Conservation (phyloP, 2,113 vertebrate genomes). For the Erpornis zantholeuca region DNA sequence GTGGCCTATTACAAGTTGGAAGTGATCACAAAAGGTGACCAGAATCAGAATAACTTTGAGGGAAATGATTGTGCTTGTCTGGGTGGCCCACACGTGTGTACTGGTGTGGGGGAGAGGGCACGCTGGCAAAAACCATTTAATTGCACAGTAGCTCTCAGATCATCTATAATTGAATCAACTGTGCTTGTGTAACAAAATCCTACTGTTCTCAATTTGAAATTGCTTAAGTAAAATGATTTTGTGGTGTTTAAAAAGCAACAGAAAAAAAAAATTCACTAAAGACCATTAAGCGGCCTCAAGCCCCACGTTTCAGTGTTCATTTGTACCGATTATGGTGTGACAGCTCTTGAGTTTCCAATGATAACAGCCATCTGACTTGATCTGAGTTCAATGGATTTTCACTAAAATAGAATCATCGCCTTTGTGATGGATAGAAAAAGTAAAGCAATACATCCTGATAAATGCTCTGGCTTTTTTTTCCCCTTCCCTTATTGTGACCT, state of each 20-base stretch:
- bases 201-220: neutral
- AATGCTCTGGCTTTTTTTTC: constrained; percentile 68
- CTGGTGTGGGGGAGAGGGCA: neutral
- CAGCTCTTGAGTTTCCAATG: constrained; percentile 82
- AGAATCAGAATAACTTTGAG: neutral
- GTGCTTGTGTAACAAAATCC: constrained; percentile 10
- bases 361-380: constrained; percentile 87
- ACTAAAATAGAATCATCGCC: constrained; percentile 85
- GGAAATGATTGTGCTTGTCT: neutral
- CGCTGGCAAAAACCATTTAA: neutral
- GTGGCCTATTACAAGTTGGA: neutral
- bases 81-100: neutral
- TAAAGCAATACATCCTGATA: constrained; percentile 88
- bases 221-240: constrained; percentile 22
- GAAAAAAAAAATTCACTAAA: constrained; percentile 58
- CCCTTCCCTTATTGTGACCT: constrained; percentile 80
- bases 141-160: neutral
- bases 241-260: constrained; percentile 51
- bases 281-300: constrained; percentile 54
- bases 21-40: neutral
- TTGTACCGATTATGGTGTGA: constrained; percentile 82
- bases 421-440: constrained; percentile 85
- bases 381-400: constrained; percentile 85
- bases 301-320: constrained; percentile 70
- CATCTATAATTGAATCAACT: neutral